Base-by-base conservation (phyloP, 2,888 invertebrate species). In the Rambutsinella grinnellia region DNA sequence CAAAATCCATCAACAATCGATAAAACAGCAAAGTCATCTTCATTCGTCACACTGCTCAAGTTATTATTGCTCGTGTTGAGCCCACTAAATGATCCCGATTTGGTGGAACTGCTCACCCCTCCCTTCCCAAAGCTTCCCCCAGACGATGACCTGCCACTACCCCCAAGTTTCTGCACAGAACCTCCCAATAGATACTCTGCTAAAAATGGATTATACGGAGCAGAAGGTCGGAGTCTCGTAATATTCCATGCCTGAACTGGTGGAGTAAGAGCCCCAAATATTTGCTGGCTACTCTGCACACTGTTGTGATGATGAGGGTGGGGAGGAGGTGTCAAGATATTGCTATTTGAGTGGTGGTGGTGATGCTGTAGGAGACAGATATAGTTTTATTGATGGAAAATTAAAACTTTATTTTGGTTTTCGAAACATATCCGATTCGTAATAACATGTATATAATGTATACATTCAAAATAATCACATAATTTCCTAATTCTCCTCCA, bases 181-280 rank as follows among this genome's bases (percentile, higher is more conserved):
- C 44, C 13, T 8, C 26, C 24, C 23, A 10, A 47, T 3, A 57
- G 47, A 44, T 83, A 78, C n/a, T 83, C 77, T 10, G 81, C 79
- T 21, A 87, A 83, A 68, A 86, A 85, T 27, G 88, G 87, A 70
- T 88, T 85, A 51, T 87, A 85, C 5, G 89, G 89, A 8, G 88
- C 88, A 36, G 87, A 85, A 6, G 88, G 88, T 24, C 88, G 85
- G 47, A 89, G 84, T 82, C 88, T 87, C 28, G 87, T 87, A 83
- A 87, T 85, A 44, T 86, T 86, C 88, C 88, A 88, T 8, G 86
- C 85, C 77, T 81, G 81, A 6, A 81, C 76, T 2, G 81, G 81
- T 28, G 83, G 81, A 17, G 77, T 68, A 36, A 83, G 78, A n/a
- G 78, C 75, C 60, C 80, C 81, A 72, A 82, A 79, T 27, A n/a